Percentiles rank a stretch among this genome's conserved stretches.
Evolutionary conservation across 2,113 vertebrate species (phyloP).

Genomic region (Catharus bicknelli): DNA sequence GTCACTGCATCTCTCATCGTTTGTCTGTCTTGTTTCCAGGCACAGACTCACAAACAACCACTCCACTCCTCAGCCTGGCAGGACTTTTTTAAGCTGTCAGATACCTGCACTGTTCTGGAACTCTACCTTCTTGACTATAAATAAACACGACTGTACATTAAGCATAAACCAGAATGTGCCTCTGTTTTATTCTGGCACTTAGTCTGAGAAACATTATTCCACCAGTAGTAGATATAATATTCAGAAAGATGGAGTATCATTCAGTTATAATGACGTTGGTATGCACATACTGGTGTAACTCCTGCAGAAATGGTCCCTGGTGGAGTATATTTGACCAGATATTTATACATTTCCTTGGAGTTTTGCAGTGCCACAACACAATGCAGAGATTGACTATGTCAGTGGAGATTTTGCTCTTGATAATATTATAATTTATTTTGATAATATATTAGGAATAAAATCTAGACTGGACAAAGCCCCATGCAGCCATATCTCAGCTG

Average conservation of each 20-base stretch:
- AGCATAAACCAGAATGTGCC: background rate
- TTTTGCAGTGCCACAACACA: rapidly evolving
- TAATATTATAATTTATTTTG: no score
- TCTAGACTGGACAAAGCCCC: rapidly evolving
- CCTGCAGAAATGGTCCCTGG: background rate
- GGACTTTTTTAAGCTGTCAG: background rate
- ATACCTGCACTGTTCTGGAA: background rate
- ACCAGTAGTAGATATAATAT: background rate
- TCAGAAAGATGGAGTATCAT: background rate
- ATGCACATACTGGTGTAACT: background rate
- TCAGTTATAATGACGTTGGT: no score
- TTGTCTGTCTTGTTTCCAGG: background rate
- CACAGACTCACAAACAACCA: background rate
- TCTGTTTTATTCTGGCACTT: background rate
- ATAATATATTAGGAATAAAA: background rate
- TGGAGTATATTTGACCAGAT: background rate
- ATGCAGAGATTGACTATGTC: background rate
- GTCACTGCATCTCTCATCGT: background rate
- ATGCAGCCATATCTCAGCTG: background rate
- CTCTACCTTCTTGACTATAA: background rate
- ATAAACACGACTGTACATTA: background rate
- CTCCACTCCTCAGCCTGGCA: background rate
- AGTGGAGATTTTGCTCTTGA: background rate
- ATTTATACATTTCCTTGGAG: background rate
- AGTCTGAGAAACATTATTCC: background rate